Percentiles rank a stretch among this genome's conserved stretches.
Conservation (phyloP, 92 coral and sea anemone species). For the Umimayanthus chanpuru region DNA sequence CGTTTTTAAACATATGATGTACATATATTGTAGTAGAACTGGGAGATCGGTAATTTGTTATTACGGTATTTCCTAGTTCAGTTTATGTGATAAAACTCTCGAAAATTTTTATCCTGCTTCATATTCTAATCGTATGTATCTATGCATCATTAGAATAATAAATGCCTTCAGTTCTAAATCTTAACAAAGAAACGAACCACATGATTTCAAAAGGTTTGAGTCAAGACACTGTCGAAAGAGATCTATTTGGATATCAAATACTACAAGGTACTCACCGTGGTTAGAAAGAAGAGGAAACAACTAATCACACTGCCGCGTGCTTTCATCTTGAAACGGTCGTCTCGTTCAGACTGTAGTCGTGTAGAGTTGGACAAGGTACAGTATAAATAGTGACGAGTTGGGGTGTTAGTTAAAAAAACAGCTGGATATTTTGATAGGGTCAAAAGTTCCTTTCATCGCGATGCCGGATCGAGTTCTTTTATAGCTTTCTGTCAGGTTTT, state of each 20-base stretch:
- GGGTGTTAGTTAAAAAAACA: background rate
- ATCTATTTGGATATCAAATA: background rate
- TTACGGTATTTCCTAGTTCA: background rate
- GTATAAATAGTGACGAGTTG: background rate
- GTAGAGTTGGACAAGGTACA: background rate
- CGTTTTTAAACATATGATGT: no score
- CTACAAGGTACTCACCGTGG: background rate
- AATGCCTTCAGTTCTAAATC: background rate
- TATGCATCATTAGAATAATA: no score
- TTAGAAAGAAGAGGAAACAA: background rate
- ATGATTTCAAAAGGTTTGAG: background rate
- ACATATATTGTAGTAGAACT: no score
- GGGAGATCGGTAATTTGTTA: background rate
- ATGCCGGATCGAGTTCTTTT: background rate
- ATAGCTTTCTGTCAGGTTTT: background rate
- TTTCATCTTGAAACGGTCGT: background rate
- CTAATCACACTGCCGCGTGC: background rate
- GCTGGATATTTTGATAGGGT: background rate
- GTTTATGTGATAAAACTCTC: no score
- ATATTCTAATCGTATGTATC: no score
- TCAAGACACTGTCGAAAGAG: background rate
- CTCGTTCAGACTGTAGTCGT: background rate
- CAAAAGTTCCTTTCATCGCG: conserved; percentile 1
- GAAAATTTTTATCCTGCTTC: no score
- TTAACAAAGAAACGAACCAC: background rate